Conservation (phyloP, 2,888 invertebrate genomes). For the Cephus pygmeus region DNA sequence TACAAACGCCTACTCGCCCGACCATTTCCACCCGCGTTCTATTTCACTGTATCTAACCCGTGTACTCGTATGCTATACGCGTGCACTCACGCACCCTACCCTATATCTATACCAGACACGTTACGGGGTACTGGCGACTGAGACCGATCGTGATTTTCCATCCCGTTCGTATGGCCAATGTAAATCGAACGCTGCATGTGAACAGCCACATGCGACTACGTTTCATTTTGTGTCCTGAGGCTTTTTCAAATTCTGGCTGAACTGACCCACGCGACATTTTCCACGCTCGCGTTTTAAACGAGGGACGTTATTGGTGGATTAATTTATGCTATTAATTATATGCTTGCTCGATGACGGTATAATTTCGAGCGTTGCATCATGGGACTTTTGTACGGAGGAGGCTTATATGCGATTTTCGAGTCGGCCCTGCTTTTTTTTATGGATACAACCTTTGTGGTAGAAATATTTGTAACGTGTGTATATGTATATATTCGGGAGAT, state of each 20-base stretch:
- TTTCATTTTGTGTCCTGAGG: slow-evolving; percentile 58
- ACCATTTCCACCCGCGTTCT: not conserved
- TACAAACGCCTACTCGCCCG: not conserved
- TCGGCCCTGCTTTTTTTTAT: not conserved
- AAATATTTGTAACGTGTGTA: not conserved
- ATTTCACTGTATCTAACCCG: not conserved
- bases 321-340: not conserved
- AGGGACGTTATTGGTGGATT: not conserved
- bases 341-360: not conserved
- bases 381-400: not conserved
- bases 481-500: not conserved
- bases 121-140: slow-evolving; percentile 14
- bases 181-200: slow-evolving; percentile 56
- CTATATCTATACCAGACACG: not conserved
- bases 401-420: not conserved
- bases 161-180: slow-evolving; percentile 48
- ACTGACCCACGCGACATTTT: slow-evolving; percentile 3
- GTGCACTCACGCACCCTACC: not conserved
- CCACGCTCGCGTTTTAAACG: not conserved
- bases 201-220: slow-evolving; percentile 59
- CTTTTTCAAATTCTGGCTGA: slow-evolving; percentile 54
- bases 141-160: slow-evolving; percentile 56
- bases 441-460: not conserved
- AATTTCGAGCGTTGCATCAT: not conserved
- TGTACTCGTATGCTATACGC: not conserved